Evolutionary conservation across 2,113 vertebrate species (phyloP).

Genomic region (Drymodes brunneopygia): DNA sequence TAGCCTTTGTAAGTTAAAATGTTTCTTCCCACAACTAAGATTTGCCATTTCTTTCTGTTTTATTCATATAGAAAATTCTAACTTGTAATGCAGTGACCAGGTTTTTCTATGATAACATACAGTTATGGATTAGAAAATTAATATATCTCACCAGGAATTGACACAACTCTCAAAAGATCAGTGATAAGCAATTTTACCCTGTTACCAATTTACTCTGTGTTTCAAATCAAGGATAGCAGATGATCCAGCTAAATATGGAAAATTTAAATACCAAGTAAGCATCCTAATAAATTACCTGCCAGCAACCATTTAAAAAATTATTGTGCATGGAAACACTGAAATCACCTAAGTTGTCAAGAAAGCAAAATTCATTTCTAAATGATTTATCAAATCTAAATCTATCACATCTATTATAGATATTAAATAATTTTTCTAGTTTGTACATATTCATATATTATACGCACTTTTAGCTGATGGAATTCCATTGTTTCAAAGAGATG

Average conservation of each 20-base stretch:
- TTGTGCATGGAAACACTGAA: neutral
- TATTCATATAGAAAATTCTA: neutral
- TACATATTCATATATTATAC: neutral
- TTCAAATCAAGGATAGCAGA: neutral
- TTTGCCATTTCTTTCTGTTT: neutral
- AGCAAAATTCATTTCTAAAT: neutral
- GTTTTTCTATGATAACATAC: neutral
- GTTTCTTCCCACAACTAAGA: neutral
- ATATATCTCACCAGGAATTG: neutral
- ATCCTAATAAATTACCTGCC: neutral
- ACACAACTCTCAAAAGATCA: neutral
- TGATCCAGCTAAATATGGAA: neutral
- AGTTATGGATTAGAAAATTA: neutral
- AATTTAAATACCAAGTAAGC: neutral
- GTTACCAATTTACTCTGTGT: neutral
- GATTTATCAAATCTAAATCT: neutral
- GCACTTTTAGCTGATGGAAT: neutral
- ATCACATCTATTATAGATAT: neutral
- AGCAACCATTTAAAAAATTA: neutral
- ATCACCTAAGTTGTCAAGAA: neutral
- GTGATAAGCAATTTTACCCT: neutral
- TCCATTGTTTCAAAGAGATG: neutral
- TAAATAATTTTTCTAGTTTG: neutral
- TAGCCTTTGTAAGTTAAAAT: rapidly evolving
- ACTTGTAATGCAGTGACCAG: neutral